Evolutionary conservation across 2,888 invertebrate genomes (phyloP).

Genomic region (Torymus texanus): DNA sequence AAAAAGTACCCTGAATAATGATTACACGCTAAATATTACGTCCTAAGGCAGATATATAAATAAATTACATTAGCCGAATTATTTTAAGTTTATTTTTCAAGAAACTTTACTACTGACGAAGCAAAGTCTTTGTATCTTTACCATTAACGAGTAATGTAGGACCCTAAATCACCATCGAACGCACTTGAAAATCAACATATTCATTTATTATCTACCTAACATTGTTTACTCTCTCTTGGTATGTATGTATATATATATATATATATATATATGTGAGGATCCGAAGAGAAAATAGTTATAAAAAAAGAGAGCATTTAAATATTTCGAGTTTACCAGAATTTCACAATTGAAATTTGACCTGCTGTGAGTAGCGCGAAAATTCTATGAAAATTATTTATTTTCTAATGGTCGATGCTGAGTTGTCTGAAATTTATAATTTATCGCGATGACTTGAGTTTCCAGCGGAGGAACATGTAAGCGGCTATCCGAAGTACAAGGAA

Average conservation of each 20-base stretch:
- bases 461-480: slow-evolving; percentile 89
- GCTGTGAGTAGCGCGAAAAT: slow-evolving; percentile 31
- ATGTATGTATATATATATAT: neutral
- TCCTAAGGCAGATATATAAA: slow-evolving; percentile 41
- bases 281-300: slow-evolving; percentile 19
- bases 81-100: slow-evolving; percentile 31
- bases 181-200: slow-evolving; percentile 17
- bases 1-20: slow-evolving; percentile 55
- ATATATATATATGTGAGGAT: neutral
- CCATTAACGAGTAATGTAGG: slow-evolving; percentile 20
- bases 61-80: slow-evolving; percentile 47
- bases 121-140: slow-evolving; percentile 35
- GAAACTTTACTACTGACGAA: slow-evolving; percentile 10
- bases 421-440: slow-evolving; percentile 73
- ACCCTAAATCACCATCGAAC: slow-evolving; percentile 47
- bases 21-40: slow-evolving; percentile 45
- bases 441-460: slow-evolving; percentile 89
- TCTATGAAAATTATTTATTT: slow-evolving; percentile 2
- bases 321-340: slow-evolving; percentile 12
- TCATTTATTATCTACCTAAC: slow-evolving; percentile 6
- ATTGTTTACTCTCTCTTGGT: slow-evolving; percentile 14
- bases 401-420: neutral
- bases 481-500: slow-evolving; percentile 87
- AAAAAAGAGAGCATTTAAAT: slow-evolving; percentile 45
- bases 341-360: slow-evolving; percentile 25